Evolutionary conservation across 2,797 vertebrate species (phyloP), one percentile per base, ranked within the genome.

Genomic region (Hippocampus kuda): DNA sequence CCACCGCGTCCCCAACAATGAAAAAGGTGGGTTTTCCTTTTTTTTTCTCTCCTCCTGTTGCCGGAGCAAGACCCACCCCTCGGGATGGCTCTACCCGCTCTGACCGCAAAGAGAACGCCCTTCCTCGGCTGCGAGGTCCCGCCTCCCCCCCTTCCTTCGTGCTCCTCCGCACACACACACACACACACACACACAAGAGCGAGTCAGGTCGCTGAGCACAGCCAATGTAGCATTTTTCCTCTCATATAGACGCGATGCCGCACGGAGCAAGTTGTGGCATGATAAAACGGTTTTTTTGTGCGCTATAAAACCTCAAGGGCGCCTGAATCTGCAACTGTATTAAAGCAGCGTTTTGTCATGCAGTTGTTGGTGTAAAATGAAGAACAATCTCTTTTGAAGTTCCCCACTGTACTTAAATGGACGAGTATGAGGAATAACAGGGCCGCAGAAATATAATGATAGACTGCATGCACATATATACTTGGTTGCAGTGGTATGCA

Each of bases 1-100:
- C 90, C 90, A 82, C 68, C 84, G 89, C 83, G 84, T 87, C 85
- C 86, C 85, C 86, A 90, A 92, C 90, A 92, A 92, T 92, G 91
- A 89, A 88, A 88, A 91, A 91, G 86, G 89, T 89, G 88, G 90
- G 84, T 84, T 92, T 91, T 89, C 86, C 83, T 87, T 87, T 60
- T 75, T 75, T 65, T 65, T 27, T 9, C 15, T 48, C 16, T 48
- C 63, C 44, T 48, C 24, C 78, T 73, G 79, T 81, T 67, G 85
- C 86, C 80, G 83, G 82, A 89, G 86, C 81, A 89, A 86, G 88
- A 87, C 85, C 88, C 90, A 84, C 89, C 91, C 90, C 89, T 88
- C 83, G 84, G 83, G 83, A 81, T 85, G 88, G 86, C 89, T 87
- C 87, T 87, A 72, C 87, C 76, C 87, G 79, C 81, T 82, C 80